Base-by-base conservation (phyloP, 92 coral and sea anemone species). In the Phymanthus crucifer region DNA sequence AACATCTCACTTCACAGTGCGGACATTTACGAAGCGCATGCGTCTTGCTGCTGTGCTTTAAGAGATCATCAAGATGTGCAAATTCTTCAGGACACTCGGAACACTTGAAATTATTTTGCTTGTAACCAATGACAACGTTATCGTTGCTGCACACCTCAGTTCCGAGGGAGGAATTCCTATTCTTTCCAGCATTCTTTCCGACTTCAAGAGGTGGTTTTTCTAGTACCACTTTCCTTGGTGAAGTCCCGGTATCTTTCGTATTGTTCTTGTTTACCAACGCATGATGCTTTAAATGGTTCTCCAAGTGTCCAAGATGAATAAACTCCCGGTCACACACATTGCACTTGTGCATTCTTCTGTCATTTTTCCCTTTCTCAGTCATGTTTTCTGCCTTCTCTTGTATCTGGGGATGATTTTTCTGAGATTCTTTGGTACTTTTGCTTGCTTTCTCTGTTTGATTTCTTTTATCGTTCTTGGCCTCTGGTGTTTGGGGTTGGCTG, bases 1-100 rank as follows among this genome's bases (percentile, higher is more conserved):
- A 61, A 61, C 68, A 61, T 6, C 29, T 61, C 14, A 27, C 2
- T 61, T 61, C 68, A 61, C 68, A 61, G 36, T 29, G 36, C 68
- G 9, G 68, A 61, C 68, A 61, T 27, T 27, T 27, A 19, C 29
- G 68, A 11, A 18, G 10, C 17, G 34, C 68, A 29, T 61, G 68
- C 16, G 26, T 11, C 5, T 27, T 17, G 3, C 33, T 27, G 68
- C 13, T 61, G 68, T 61, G 68, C 13, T 4, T 61, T 61, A n/a
- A 17, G 29, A 61, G 68, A 61, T 61, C 68, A 61, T 61, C 68
- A 61, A 61, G 68, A 61, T 61, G 68, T 61, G 34, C 17, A 29
- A 61, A 61, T 61, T 61, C 68, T 29, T 61, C 35, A 10, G 16
- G 17, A 27, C 68, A 61, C 29, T 61, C 33, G 29, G 26, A 24